A percentile compares a stretch with the other conserved stretches of the same genome.
Conservation (phyloP, 2,113 vertebrate genomes). For the Burhinus oedicnemus region DNA sequence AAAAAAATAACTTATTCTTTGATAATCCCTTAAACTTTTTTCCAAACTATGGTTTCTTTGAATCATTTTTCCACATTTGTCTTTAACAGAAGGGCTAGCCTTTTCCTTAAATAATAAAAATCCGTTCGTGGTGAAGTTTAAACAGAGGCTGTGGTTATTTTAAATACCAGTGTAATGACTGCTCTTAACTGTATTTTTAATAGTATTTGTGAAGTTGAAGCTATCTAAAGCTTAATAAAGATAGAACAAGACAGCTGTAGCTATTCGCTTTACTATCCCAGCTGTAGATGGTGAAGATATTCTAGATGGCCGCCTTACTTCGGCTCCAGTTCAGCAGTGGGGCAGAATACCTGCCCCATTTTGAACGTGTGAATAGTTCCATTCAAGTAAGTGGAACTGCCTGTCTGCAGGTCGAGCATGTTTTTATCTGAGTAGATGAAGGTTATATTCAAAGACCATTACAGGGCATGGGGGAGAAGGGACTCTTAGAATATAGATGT, state of each 20-base stretch:
- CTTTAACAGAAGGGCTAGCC: background rate
- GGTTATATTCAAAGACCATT: background rate
- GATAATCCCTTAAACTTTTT: background rate
- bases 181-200: background rate
- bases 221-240: background rate
- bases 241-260: background rate
- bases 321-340: background rate
- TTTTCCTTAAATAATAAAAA: background rate
- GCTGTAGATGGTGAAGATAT: background rate
- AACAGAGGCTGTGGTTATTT: background rate
- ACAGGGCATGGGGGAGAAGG: background rate
- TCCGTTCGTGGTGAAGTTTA: rapidly evolving
- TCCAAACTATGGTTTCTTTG: background rate
- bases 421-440: background rate
- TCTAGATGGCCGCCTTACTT: background rate
- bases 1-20: background rate
- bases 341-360: background rate
- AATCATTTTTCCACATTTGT: background rate
- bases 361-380: background rate
- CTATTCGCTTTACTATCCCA: background rate
- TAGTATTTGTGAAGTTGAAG: background rate
- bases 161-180: background rate
- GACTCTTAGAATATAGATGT: background rate
- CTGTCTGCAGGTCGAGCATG: background rate
- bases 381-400: no score